Percentiles rank a stretch among this genome's conserved stretches.
phyloP scores from a whole-genome alignment of 2,797 vertebrate genomes.

The Craterocephalus amniculus region DNA sequence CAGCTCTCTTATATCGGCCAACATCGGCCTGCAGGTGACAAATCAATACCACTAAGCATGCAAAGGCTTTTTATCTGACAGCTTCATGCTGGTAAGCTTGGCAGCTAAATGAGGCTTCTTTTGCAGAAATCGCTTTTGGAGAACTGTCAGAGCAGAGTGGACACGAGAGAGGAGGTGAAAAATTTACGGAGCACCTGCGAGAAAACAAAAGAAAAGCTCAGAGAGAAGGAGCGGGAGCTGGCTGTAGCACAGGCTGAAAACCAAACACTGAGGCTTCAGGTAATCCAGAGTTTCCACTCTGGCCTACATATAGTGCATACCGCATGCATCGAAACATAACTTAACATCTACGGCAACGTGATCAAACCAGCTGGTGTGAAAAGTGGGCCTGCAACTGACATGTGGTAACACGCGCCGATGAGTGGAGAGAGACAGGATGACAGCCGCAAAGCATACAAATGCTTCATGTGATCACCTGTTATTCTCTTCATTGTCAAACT shows the following conservation, averaged over 20 bases:
- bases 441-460: not conserved
- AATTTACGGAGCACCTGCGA: conserved; percentile 84
- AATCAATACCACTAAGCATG: conserved; percentile 9
- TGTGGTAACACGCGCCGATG: not conserved
- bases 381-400: not conserved
- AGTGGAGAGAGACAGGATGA: not conserved
- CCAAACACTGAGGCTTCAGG: conserved; percentile 89
- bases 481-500: not conserved
- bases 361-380: conserved; percentile 4
- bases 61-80: not conserved
- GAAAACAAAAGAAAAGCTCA: conserved; percentile 87
- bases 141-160: conserved; percentile 87
- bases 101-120: conserved; percentile 40
- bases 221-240: conserved; percentile 88
- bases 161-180: conserved; percentile 85
- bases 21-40: conserved; percentile 91
- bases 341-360: conserved; percentile 14
- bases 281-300: conserved; percentile 55
- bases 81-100: not conserved
- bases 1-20: conserved; percentile 88
- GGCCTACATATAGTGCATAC: no score
- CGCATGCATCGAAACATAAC: not conserved
- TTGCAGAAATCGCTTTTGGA: conserved; percentile 93
- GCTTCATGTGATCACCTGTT: not conserved
- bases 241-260: conserved; percentile 88